Evolutionary conservation across 2,113 vertebrate species (phyloP).

Genomic region (Gambusia affinis): DNA sequence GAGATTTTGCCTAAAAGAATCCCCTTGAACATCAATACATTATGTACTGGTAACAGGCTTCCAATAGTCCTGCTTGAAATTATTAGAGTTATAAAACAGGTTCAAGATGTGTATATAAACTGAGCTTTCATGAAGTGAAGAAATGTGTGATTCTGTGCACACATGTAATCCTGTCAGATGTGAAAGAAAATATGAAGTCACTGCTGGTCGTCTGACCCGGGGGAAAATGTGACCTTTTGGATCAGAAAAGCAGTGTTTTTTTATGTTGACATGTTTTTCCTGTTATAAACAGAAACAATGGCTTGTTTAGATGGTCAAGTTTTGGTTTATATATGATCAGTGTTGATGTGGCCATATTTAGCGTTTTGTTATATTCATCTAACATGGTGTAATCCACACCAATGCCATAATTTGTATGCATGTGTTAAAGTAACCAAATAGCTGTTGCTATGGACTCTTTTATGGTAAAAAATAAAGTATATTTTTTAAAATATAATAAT

Average conservation of each 20-base stretch:
- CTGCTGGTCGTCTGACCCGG: constrained; percentile 65
- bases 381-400: constrained; percentile 26
- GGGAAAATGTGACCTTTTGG: constrained; percentile 66
- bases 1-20: background rate
- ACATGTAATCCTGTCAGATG: constrained; percentile 59
- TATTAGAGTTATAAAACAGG: constrained; percentile 13
- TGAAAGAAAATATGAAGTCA: constrained; percentile 63
- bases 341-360: background rate
- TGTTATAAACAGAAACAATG: constrained; percentile 43
- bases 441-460: constrained; percentile 1
- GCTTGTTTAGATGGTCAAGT: constrained; percentile 50
- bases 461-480: too few species aligned
- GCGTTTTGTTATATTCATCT: constrained; percentile 4
- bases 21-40: background rate
- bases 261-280: constrained; percentile 62
- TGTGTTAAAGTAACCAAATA: constrained; percentile 13
- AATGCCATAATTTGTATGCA: background rate
- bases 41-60: background rate
- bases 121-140: constrained; percentile 40
- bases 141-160: constrained; percentile 52
- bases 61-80: constrained; percentile 6
- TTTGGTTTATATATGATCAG: constrained; percentile 12
- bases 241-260: constrained; percentile 53
- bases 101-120: constrained; percentile 24
- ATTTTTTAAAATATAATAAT: too few species aligned